Evolutionary conservation across 2,797 vertebrate species (phyloP).

Genomic region (Danio kyathit): DNA sequence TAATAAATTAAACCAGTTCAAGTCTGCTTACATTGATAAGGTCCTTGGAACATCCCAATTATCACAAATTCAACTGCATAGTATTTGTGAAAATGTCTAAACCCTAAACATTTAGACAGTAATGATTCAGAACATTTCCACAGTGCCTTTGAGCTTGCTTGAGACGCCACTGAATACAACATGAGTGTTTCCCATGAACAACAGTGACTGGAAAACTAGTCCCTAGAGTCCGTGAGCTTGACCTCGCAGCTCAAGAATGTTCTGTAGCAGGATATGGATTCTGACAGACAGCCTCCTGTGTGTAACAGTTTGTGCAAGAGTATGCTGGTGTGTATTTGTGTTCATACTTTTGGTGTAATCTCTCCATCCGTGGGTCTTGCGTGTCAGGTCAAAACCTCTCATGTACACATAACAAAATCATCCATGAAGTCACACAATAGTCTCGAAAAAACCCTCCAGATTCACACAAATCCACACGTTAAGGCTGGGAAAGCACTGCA

Average conservation of each 20-base stretch:
- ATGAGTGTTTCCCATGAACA: conserved; percentile 51
- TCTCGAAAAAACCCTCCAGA: neutral
- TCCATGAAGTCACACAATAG: neutral
- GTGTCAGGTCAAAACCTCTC: conserved; percentile 16
- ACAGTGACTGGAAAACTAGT: conserved; percentile 43
- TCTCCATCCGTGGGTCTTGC: neutral
- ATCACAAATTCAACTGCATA: neutral
- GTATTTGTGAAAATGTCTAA: neutral
- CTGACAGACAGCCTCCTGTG: conserved; percentile 25
- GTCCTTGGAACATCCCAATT: neutral
- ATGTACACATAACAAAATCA: neutral
- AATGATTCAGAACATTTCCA: neutral
- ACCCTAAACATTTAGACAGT: neutral
- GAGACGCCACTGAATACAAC: neutral
- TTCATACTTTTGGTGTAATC: neutral
- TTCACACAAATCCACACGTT: neutral
- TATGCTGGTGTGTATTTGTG: conserved; percentile 17
- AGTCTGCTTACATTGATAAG: no score
- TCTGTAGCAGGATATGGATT: conserved; percentile 34
- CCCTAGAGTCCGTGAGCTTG: conserved; percentile 33
- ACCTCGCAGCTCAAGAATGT: conserved; percentile 50
- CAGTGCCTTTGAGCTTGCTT: neutral
- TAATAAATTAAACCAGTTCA: no score
- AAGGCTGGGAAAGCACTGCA: conserved; percentile 4
- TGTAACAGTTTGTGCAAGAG: conserved; percentile 1